Conservation (phyloP, 2,797 vertebrate genomes). For the Tadarida brasiliensis region DNA sequence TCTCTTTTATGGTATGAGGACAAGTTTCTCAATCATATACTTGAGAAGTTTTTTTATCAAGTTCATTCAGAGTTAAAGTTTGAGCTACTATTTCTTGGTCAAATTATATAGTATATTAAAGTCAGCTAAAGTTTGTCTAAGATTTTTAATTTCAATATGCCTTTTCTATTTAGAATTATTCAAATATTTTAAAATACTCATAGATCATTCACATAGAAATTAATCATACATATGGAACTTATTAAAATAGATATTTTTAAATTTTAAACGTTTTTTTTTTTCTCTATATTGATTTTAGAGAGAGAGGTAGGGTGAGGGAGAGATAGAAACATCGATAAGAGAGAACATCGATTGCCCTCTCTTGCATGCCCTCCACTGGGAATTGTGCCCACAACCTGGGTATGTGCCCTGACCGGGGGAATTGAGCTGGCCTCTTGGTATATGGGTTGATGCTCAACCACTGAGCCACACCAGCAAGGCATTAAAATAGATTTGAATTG, state of each 20-base stretch:
- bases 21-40: slow-evolving; percentile 57
- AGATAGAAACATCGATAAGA: too few relatives aligned
- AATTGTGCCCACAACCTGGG: too few relatives aligned
- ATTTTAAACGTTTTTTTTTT: too few relatives aligned
- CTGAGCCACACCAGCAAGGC: too few relatives aligned
- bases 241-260: too few relatives aligned
- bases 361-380: too few relatives aligned
- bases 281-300: too few relatives aligned
- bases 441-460: too few relatives aligned
- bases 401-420: too few relatives aligned
- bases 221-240: slow-evolving; percentile 76
- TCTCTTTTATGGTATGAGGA: slow-evolving; percentile 54
- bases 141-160: slow-evolving; percentile 55
- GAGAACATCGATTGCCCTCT: too few relatives aligned
- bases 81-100: slow-evolving; percentile 70
- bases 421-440: too few relatives aligned
- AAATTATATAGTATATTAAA: slow-evolving; percentile 53
- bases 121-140: slow-evolving; percentile 66
- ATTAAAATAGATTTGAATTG: slow-evolving; percentile 69
- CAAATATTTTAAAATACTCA: slow-evolving; percentile 68
- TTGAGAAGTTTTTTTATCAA: slow-evolving; percentile 57
- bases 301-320: too few relatives aligned
- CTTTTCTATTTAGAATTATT: slow-evolving; percentile 60
- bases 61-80: slow-evolving; percentile 67
- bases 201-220: neutral